phyloP scores from a whole-genome alignment of 2,797 vertebrate genomes.

The Natrix natrix region DNA sequence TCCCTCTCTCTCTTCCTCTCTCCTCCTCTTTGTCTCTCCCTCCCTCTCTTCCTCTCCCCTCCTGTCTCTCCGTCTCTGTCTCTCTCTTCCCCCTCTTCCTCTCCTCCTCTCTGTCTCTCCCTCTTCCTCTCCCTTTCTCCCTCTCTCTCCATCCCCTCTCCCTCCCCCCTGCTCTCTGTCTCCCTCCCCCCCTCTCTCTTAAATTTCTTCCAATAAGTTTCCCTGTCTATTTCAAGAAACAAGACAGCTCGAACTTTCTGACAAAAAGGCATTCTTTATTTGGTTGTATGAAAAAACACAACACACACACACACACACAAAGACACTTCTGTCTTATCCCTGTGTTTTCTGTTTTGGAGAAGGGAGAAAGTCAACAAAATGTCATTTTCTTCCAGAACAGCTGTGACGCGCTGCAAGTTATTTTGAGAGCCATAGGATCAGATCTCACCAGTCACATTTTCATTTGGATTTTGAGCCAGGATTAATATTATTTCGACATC shows the following conservation, averaged over 20 bases:
- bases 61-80: too few relatives aligned
- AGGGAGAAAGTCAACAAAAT: background rate
- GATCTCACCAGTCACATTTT: background rate
- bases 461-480: background rate
- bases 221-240: conserved; percentile 26
- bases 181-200: background rate
- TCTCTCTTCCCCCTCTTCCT: too few relatives aligned
- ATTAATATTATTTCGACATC: background rate
- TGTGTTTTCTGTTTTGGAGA: conserved; percentile 29
- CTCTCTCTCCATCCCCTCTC: accelerated
- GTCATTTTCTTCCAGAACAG: background rate
- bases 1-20: accelerated
- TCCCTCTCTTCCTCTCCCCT: accelerated
- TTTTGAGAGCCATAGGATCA: background rate
- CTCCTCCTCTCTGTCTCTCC: too few relatives aligned
- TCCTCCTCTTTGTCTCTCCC: accelerated
- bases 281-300: conserved; percentile 28
- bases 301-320: conserved; percentile 9
- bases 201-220: background rate
- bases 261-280: conserved; percentile 59
- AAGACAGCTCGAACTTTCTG: conserved; percentile 29
- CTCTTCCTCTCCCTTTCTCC: too few relatives aligned
- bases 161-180: too few relatives aligned
- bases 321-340: conserved; percentile 44
- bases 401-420: background rate